Evolutionary conservation across 2,888 invertebrate species (phyloP).

Genomic region (Aricia artaxerxes): DNA sequence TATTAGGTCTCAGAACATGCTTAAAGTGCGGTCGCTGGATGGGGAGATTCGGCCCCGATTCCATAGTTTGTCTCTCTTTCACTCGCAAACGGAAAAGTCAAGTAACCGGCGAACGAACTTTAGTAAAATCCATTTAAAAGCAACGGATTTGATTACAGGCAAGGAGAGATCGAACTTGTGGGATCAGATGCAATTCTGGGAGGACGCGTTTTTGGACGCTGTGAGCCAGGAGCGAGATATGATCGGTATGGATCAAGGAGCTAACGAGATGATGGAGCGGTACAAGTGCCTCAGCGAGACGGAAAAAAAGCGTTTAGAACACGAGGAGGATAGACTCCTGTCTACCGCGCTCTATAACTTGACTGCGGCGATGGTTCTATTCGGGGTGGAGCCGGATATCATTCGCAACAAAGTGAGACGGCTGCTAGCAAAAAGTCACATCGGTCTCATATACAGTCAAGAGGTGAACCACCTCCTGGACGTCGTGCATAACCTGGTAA

Average conservation of each 20-base stretch:
- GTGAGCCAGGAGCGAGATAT: conserved; percentile 98
- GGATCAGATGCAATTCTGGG: conserved; percentile 99
- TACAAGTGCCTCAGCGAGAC: conserved; percentile 96
- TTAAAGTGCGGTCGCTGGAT: too few relatives aligned
- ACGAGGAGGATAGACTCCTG: conserved; percentile 97
- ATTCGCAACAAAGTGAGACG: conserved; percentile 93
- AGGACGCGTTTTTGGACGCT: conserved; percentile 98
- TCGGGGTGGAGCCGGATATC: conserved; percentile 91
- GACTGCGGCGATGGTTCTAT: conserved; percentile 96
- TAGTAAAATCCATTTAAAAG: not conserved
- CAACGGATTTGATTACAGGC: conserved; percentile 53
- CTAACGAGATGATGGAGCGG: conserved; percentile 99
- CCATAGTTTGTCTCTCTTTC: not conserved
- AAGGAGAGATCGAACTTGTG: conserved; percentile 94
- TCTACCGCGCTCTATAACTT: conserved; percentile 98
- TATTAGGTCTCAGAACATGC: too few relatives aligned
- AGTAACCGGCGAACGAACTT: conserved; percentile 36
- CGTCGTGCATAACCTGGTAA: conserved; percentile 94
- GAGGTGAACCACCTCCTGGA: conserved; percentile 98
- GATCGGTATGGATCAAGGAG: conserved; percentile 99
- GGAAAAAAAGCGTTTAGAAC: conserved; percentile 95
- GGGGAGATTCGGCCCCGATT: not conserved
- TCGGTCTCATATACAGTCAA: conserved; percentile 97
- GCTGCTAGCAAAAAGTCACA: conserved; percentile 98
- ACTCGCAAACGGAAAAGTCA: not conserved